phyloP scores from a whole-genome alignment of 2,888 invertebrate genomes.

The Loripinus fragilis region DNA sequence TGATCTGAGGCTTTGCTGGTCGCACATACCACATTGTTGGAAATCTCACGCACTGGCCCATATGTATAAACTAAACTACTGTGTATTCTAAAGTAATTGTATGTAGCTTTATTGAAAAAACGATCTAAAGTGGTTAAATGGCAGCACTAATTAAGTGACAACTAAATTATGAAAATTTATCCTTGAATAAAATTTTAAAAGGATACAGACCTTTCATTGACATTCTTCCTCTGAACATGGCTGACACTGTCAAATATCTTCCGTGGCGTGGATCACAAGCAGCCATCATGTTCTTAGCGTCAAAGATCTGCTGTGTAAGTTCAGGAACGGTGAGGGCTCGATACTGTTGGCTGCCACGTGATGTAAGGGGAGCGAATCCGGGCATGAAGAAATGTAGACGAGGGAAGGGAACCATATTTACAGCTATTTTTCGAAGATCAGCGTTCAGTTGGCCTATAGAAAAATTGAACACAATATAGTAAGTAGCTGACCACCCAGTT shows the following conservation, averaged over 20 bases:
- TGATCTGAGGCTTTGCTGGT: no score
- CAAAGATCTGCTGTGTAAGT: no score
- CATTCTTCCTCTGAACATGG: slow-evolving; percentile 80
- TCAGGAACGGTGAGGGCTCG: slow-evolving; percentile 86
- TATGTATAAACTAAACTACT: no score
- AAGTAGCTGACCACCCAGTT: neutral
- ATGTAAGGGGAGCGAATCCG: slow-evolving; percentile 85
- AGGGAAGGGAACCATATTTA: slow-evolving; percentile 94
- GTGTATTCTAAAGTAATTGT: no score
- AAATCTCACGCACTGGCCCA: no score
- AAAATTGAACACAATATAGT: slow-evolving; percentile 61
- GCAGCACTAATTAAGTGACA: no score
- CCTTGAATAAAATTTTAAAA: no score
- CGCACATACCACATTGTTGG: no score
- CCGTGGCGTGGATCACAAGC: slow-evolving; percentile 95
- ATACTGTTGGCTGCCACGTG: slow-evolving; percentile 89
- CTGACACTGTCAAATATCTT: slow-evolving; percentile 90
- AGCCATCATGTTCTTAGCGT: neutral
- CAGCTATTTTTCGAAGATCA: slow-evolving; percentile 88
- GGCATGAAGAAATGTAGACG: slow-evolving; percentile 95
- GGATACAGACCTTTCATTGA: slow-evolving; percentile 83
- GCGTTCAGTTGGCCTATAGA: slow-evolving; percentile 91
- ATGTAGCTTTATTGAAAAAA: no score
- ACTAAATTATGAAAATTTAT: no score
- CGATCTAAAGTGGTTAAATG: no score